phyloP scores from a whole-genome alignment of 1,140 invertebrate genomes.

The Ips typographus region DNA sequence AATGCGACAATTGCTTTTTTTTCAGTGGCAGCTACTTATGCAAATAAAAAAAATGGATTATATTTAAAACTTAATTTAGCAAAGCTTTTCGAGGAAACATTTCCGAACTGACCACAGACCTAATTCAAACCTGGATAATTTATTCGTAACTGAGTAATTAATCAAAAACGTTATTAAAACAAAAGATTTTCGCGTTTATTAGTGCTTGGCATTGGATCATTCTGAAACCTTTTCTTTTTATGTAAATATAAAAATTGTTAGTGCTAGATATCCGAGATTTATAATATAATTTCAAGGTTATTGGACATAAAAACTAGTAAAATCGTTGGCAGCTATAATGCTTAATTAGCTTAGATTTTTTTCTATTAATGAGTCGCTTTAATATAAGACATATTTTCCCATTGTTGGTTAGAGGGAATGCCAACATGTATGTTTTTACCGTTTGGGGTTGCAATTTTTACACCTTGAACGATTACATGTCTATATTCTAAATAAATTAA shows the following conservation, averaged over 20 bases:
- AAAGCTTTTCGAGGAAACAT: no score
- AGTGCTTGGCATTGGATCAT: constrained; percentile 8
- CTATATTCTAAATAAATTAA: background rate
- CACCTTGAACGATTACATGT: constrained; percentile 1
- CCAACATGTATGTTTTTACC: background rate
- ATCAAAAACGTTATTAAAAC: constrained; percentile 3
- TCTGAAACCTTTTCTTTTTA: constrained; percentile 18
- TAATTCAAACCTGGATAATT: no score
- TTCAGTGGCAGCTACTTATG: no score
- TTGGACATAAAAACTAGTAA: constrained; percentile 7
- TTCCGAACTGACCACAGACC: no score
- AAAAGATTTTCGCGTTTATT: constrained; percentile 12
- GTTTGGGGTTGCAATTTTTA: background rate
- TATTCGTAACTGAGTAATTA: no score
- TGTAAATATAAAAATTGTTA: constrained; percentile 17
- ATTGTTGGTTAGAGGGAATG: background rate
- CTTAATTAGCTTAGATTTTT: constrained; percentile 7
- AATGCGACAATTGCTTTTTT: no score
- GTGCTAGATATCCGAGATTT: constrained; percentile 14
- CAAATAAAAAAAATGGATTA: no score
- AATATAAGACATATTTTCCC: background rate
- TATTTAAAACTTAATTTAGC: no score
- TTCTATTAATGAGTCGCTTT: constrained; percentile 1
- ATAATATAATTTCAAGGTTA: constrained; percentile 20
- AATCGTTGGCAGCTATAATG: background rate